phyloP scores from a whole-genome alignment of 92 coral and sea anemone species.

The Siderastrea siderea region DNA sequence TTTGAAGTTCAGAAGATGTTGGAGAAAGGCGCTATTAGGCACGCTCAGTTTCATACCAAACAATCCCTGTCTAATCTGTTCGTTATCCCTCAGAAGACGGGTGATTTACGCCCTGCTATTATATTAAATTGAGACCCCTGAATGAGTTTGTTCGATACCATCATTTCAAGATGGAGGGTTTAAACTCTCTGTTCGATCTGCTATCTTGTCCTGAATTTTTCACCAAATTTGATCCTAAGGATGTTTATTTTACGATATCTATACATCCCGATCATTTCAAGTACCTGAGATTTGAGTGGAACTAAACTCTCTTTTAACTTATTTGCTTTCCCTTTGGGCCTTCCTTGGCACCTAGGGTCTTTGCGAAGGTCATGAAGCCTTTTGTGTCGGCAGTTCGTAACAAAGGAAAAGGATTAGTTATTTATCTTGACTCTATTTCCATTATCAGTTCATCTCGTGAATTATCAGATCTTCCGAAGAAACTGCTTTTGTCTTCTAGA shows the following conservation, averaged over 20 bases:
- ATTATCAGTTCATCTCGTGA: constrained; percentile 31
- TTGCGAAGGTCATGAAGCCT: constrained; percentile 54
- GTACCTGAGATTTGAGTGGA: constrained; percentile 53
- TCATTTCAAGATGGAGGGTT: background rate
- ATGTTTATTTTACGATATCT: background rate
- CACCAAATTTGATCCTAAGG: constrained; percentile 23
- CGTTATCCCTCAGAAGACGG: background rate
- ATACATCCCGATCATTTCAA: constrained; percentile 19
- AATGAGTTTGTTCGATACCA: constrained; percentile 32
- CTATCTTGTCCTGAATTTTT: constrained; percentile 23
- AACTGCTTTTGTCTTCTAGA: constrained; percentile 14
- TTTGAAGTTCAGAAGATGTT: constrained; percentile 12
- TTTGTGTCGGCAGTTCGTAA: constrained; percentile 44
- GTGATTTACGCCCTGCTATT: background rate
- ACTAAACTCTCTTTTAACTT: constrained; percentile 27
- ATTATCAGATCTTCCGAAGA: constrained; percentile 12
- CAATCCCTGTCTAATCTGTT: constrained; percentile 17
- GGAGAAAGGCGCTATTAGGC: constrained; percentile 17
- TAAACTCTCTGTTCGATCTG: constrained; percentile 21
- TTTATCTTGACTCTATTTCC: constrained; percentile 48
- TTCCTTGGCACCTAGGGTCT: constrained; percentile 37
- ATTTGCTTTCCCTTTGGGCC: constrained; percentile 47
- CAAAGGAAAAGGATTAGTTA: constrained; percentile 40
- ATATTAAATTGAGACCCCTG: constrained; percentile 25
- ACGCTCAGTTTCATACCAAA: constrained; percentile 1